Conservation (phyloP, 1,140 invertebrate genomes). For the Saccostrea cuccullata region DNA sequence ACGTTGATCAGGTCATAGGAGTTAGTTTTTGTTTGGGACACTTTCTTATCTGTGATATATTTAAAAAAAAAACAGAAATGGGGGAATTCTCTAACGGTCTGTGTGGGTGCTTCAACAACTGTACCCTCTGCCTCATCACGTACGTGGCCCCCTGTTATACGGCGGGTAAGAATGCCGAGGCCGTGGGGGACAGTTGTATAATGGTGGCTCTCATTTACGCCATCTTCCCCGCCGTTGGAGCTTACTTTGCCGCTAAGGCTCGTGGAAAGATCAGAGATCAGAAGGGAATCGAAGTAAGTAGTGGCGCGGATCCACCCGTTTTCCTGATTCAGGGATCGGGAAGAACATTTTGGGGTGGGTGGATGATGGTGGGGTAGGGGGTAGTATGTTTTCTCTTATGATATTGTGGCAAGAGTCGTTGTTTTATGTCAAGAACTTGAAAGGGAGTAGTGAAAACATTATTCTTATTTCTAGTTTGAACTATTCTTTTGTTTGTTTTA, state of each 20-base stretch:
- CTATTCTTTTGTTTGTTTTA: too few relatives aligned
- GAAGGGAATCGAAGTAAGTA: conserved; percentile 56
- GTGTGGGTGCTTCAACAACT: conserved; percentile 67
- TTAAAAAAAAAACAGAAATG: conserved; percentile 23
- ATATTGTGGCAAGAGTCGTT: too few relatives aligned
- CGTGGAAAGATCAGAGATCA: conserved; percentile 60
- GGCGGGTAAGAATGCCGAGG: conserved; percentile 66
- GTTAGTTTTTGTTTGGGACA: too few relatives aligned
- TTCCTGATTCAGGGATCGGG: too few relatives aligned
- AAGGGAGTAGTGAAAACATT: too few relatives aligned
- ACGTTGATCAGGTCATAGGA: background rate
- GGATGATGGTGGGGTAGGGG: too few relatives aligned
- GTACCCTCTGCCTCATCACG: conserved; percentile 65
- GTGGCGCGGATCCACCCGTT: background rate
- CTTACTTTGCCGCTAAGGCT: conserved; percentile 47
- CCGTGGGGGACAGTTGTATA: conserved; percentile 63
- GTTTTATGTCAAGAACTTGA: too few relatives aligned
- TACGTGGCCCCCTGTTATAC: conserved; percentile 69
- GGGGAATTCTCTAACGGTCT: conserved; percentile 59
- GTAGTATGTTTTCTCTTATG: too few relatives aligned
- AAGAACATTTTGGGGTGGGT: too few relatives aligned
- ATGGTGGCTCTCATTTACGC: conserved; percentile 56
- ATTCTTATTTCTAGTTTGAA: too few relatives aligned
- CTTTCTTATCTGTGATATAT: conserved; percentile 1
- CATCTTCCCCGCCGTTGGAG: conserved; percentile 50